These are phyloP conservation scores for Sorex maritimensis DNA, from an alignment of 2,797 vertebrate species.

Conservation along the genomic window DNA sequence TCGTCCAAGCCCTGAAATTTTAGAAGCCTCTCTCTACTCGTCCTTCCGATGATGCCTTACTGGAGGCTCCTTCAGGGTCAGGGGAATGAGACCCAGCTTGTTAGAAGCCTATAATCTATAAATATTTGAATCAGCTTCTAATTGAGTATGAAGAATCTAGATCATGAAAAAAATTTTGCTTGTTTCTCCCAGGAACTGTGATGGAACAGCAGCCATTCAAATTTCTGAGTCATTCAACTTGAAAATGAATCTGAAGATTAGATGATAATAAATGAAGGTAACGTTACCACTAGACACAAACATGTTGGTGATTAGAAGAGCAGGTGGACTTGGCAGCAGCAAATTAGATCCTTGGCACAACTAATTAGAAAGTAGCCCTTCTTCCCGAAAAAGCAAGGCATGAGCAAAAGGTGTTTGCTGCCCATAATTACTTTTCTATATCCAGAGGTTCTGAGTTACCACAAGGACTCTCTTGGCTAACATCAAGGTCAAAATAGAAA, in stretches of 20 bases:
- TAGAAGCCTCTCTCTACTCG: too few relatives aligned
- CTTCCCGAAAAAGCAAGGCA: constrained; percentile 8
- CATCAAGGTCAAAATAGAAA: background rate
- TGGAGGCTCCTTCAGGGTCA: too few relatives aligned
- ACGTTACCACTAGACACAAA: background rate
- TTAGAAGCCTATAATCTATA: background rate
- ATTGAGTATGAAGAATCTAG: constrained; percentile 23
- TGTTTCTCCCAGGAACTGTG: background rate
- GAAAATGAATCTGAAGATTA: constrained; percentile 52
- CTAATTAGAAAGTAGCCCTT: constrained; percentile 45
- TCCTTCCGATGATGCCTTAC: too few relatives aligned
- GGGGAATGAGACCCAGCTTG: too few relatives aligned
- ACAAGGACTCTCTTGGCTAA: constrained; percentile 42
- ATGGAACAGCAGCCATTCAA: background rate
- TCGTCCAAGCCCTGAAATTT: too few relatives aligned
- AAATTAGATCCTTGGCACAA: background rate
- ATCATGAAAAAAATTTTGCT: background rate
- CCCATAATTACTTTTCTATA: constrained; percentile 34
- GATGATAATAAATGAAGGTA: constrained; percentile 44
- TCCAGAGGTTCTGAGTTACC: constrained; percentile 17
- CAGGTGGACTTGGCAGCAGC: background rate
- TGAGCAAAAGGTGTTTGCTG: background rate
- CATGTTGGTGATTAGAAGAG: background rate
- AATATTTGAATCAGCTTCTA: constrained; percentile 33
- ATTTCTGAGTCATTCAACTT: constrained; percentile 33